These are phyloP conservation scores for Tursiops truncatus DNA, from an alignment of 2,113 vertebrate species.

Conservation along the genomic window DNA sequence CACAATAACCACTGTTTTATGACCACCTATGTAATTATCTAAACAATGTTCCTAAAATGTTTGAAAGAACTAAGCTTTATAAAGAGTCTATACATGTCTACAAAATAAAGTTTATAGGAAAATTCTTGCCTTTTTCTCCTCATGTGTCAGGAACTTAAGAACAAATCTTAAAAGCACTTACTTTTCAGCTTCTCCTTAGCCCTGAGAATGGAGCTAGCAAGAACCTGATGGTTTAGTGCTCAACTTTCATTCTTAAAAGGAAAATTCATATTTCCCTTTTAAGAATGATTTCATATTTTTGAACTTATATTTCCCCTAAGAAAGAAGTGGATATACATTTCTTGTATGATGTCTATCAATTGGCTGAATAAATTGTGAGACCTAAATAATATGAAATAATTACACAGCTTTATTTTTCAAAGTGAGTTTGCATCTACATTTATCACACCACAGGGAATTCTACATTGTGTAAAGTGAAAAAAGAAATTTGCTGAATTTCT, in stretches of 20 bases:
- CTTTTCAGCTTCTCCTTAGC: background rate
- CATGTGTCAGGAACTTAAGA: background rate
- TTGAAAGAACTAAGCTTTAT: background rate
- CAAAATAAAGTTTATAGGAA: background rate
- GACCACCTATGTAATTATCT: background rate
- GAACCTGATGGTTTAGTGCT: background rate
- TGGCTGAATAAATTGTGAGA: background rate
- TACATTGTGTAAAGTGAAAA: background rate
- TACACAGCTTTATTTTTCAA: background rate
- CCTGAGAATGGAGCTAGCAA: background rate
- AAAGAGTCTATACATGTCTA: background rate
- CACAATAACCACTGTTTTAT: conserved; percentile 13
- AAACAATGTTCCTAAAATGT: background rate
- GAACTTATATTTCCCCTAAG: background rate
- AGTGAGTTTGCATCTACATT: background rate
- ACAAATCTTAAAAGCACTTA: background rate
- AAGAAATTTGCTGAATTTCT: background rate
- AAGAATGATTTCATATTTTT: too few species aligned
- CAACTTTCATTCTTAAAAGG: background rate
- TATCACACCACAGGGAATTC: background rate
- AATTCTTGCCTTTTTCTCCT: background rate
- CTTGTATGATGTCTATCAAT: background rate
- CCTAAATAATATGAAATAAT: background rate
- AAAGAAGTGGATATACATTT: background rate
- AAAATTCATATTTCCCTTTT: background rate